Conservation (phyloP, 1,140 invertebrate genomes). For the Bilobella aurantiaca region DNA sequence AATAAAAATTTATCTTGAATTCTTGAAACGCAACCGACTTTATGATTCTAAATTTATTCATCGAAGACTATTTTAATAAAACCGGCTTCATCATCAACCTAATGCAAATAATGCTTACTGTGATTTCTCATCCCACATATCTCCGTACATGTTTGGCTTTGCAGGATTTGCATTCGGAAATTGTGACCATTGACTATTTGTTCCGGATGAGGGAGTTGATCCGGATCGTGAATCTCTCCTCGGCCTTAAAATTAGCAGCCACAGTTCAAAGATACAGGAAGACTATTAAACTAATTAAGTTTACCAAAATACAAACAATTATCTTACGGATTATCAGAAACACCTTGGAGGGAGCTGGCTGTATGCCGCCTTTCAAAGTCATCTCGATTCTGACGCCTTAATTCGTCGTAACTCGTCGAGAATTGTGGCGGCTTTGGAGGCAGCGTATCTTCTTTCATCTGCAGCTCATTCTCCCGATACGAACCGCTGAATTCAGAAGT, state of each 20-base stretch:
- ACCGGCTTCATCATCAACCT: neutral
- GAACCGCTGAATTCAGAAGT: neutral
- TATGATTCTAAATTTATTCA: too few species aligned
- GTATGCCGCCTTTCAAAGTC: slow-evolving; percentile 41
- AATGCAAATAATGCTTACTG: neutral
- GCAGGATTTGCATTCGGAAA: neutral
- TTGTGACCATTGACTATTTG: neutral
- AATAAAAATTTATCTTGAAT: too few species aligned
- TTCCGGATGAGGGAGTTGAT: neutral
- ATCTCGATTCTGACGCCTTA: slow-evolving; percentile 49
- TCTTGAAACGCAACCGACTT: too few species aligned
- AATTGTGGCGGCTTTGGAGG: slow-evolving; percentile 18
- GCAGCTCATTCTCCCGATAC: slow-evolving; percentile 18
- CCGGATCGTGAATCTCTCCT: too few species aligned
- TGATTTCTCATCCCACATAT: neutral
- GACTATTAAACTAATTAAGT: neutral
- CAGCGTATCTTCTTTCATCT: slow-evolving; percentile 21
- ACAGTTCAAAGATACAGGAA: neutral
- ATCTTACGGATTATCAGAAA: neutral
- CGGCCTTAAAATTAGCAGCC: neutral
- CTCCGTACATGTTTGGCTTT: neutral
- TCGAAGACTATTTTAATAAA: too few species aligned
- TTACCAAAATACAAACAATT: neutral
- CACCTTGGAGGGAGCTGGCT: neutral
- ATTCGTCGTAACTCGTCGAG: slow-evolving; percentile 48